phyloP scores from a whole-genome alignment of 2,797 vertebrate species.

The Pseudopleuronectes americanus region DNA sequence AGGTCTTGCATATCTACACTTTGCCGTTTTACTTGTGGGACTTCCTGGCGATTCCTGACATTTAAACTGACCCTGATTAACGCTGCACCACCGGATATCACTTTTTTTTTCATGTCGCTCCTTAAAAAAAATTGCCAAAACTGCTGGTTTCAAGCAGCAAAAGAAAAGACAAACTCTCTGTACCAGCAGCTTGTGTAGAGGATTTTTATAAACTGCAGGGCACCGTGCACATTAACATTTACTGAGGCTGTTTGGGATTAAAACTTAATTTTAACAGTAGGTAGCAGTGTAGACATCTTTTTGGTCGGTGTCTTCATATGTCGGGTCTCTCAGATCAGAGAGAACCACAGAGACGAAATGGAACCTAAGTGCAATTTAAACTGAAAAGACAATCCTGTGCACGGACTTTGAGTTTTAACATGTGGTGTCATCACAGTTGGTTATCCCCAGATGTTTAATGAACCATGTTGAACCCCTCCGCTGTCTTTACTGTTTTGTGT shows the following conservation, averaged over 20 bases:
- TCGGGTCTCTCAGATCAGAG: slow-evolving; percentile 21
- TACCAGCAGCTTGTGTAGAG: slow-evolving; percentile 8
- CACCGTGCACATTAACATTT: slow-evolving; percentile 13
- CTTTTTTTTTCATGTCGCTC: too few species aligned
- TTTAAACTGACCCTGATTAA: too few species aligned
- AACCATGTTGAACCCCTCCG: neutral
- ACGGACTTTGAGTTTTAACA: slow-evolving; percentile 4
- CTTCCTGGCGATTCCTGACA: too few species aligned
- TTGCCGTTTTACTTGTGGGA: too few species aligned
- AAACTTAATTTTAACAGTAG: neutral
- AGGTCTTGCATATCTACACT: too few species aligned
- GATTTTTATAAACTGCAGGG: neutral
- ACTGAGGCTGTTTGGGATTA: slow-evolving; percentile 9
- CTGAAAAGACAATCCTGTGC: slow-evolving; percentile 22
- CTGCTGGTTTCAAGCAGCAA: too few species aligned
- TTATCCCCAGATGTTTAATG: slow-evolving; percentile 10
- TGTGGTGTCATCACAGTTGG: slow-evolving; percentile 12
- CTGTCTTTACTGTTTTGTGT: neutral
- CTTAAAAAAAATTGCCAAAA: too few species aligned
- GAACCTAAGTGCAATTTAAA: slow-evolving; percentile 75
- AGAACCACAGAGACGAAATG: slow-evolving; percentile 2
- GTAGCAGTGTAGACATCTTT: neutral
- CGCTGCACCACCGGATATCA: too few species aligned
- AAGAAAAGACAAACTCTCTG: too few species aligned
- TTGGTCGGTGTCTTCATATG: slow-evolving; percentile 1